Conservation (phyloP, 2,888 invertebrate genomes). For the Drosophila kokeensis region DNA sequence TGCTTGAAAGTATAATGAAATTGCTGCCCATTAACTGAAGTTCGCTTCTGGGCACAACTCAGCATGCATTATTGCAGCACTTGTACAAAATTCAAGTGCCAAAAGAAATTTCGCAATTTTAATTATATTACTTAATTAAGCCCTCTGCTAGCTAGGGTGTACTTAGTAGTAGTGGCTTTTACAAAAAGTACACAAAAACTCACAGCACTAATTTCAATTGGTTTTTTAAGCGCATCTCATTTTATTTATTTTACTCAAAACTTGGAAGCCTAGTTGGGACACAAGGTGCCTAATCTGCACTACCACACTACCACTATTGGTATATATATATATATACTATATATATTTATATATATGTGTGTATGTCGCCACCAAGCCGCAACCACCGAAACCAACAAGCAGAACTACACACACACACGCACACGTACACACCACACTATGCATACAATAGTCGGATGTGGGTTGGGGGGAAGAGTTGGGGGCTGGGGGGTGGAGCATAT, state of each 20-base stretch:
- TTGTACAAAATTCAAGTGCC: not conserved
- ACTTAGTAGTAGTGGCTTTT: not conserved
- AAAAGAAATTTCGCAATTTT: not conserved
- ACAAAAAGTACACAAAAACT: not conserved
- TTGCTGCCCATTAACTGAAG: not conserved
- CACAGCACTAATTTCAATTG: conserved; percentile 9
- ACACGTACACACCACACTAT: conserved; percentile 17
- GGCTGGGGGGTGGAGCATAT: conserved; percentile 59
- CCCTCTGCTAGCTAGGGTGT: not conserved
- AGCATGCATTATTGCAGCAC: not conserved
- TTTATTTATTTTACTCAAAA: not conserved
- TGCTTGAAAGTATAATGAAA: not conserved
- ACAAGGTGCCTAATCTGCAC: conserved; percentile 15
- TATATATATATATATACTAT: not conserved
- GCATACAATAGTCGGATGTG: not conserved
- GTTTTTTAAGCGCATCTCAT: not conserved
- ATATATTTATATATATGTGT: not conserved
- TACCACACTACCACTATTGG: too few species aligned
- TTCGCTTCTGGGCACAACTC: not conserved
- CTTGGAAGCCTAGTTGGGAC: not conserved
- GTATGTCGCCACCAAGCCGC: conserved; percentile 31
- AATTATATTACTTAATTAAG: not conserved
- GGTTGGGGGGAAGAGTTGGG: not conserved
- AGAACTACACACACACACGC: conserved; percentile 24
- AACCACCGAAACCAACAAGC: conserved; percentile 22